Percentiles rank a stretch among this genome's conserved stretches.
Conservation (phyloP, 35 echinoderm and acorn worm genomes). For the Ptychodera flava region DNA sequence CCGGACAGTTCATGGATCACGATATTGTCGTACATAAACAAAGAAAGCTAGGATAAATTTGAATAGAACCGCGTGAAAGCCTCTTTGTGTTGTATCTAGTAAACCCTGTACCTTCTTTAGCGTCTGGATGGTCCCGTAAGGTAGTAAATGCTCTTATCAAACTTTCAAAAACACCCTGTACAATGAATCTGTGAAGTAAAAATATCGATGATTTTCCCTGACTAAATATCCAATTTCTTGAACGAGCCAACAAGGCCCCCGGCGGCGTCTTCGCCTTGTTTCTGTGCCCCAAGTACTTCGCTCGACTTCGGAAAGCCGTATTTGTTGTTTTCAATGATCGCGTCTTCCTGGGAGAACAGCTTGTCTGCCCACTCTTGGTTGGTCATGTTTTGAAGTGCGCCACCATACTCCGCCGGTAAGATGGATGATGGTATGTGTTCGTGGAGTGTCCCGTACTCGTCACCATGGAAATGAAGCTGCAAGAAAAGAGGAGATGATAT, state of each 20-base stretch:
- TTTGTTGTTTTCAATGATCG: background rate
- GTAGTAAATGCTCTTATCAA: no score
- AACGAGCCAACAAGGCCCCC: background rate
- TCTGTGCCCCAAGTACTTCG: background rate
- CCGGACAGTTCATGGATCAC: no score
- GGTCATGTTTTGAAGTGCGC: background rate
- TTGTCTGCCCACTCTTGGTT: background rate
- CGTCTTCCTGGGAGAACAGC: background rate
- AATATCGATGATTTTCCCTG: no score
- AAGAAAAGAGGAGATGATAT: background rate
- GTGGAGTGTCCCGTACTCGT: background rate
- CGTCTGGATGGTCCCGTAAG: no score
- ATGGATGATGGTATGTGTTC: background rate
- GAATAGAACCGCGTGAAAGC: no score
- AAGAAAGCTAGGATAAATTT: no score
- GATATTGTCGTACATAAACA: no score
- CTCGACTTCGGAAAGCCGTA: background rate
- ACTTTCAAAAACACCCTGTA: no score
- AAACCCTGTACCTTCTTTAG: no score
- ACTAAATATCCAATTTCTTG: background rate
- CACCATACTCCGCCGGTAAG: background rate
- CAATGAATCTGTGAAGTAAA: no score
- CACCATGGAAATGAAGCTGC: background rate
- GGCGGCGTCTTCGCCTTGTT: background rate
- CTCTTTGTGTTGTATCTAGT: no score